These are phyloP conservation scores for Ichneumon xanthorius DNA, from an alignment of 2,888 invertebrate genomes.

Conservation along the genomic window DNA sequence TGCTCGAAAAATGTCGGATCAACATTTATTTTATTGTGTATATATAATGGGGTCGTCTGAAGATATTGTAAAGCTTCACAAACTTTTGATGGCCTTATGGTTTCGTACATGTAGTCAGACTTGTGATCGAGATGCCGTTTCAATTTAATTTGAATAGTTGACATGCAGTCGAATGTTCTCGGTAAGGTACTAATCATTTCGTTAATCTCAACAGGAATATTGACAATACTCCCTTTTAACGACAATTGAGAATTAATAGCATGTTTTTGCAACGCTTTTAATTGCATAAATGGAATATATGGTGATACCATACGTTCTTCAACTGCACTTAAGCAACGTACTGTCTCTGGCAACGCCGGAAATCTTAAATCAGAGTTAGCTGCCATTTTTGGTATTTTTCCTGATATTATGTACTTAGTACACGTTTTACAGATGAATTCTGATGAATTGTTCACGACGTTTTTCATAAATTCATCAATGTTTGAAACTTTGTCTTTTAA, in stretches of 20 bases:
- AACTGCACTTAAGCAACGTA: too few species aligned
- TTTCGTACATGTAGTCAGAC: conserved; percentile 76
- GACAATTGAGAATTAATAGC: conserved; percentile 77
- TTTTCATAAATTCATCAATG: too few species aligned
- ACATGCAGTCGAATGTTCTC: conserved; percentile 70
- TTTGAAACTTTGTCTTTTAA: too few species aligned
- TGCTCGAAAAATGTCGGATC: conserved; percentile 54
- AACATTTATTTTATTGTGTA: conserved; percentile 47
- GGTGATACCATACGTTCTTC: conserved; percentile 63
- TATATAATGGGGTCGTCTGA: conserved; percentile 44
- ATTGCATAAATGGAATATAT: conserved; percentile 80
- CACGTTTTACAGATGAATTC: too few species aligned
- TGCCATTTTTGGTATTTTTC: too few species aligned
- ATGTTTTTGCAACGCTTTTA: conserved; percentile 74
- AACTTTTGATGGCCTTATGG: conserved; percentile 70
- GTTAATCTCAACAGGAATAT: conserved; percentile 64
- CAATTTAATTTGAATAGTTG: conserved; percentile 74
- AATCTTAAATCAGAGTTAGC: too few species aligned
- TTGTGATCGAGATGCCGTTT: conserved; percentile 74
- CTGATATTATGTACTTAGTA: too few species aligned
- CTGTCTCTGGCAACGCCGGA: too few species aligned
- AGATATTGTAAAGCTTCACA: conserved; percentile 59
- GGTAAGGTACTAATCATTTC: conserved; percentile 61
- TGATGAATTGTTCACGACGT: too few species aligned
- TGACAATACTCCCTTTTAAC: conserved; percentile 76